These are phyloP conservation scores for Chondrilla cf. caribensis DNA, from an alignment of 37 sponge, comb jelly and placozoan genomes.

Conservation along the genomic window DNA sequence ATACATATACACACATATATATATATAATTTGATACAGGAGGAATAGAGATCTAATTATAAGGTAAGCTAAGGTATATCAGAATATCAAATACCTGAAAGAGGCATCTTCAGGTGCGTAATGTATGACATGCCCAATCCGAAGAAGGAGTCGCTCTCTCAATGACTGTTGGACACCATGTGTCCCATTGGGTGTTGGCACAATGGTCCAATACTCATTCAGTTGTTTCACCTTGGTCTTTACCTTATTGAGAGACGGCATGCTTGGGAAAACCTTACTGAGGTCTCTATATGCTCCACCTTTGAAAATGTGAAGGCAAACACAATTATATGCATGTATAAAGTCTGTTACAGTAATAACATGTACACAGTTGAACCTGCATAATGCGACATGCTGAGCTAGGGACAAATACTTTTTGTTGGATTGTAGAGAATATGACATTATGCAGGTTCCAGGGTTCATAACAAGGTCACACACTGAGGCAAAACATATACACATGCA, in stretches of 20 bases:
- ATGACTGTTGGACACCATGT: conserved; percentile 35
- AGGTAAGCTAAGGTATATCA: not conserved
- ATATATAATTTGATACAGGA: too few species aligned
- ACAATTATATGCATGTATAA: too few species aligned
- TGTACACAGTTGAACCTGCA: too few species aligned
- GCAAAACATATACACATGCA: too few species aligned
- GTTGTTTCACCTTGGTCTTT: not conserved
- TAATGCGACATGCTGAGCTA: too few species aligned
- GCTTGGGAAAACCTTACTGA: not conserved
- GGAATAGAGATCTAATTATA: not conserved
- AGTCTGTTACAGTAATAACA: too few species aligned
- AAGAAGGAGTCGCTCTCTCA: conserved; percentile 11
- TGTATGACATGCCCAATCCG: not conserved
- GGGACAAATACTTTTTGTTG: too few species aligned
- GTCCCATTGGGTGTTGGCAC: conserved; percentile 17
- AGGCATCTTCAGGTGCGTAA: not conserved
- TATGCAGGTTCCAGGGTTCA: too few species aligned
- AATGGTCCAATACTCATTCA: conserved; percentile 15
- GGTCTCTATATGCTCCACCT: conserved; percentile 27
- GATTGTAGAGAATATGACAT: too few species aligned
- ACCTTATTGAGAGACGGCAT: not conserved
- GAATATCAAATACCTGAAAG: not conserved
- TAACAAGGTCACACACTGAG: too few species aligned
- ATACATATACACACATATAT: too few species aligned
- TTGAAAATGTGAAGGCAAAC: not conserved